These are phyloP conservation scores for Cataglyphis albicans DNA, from an alignment of 2,888 invertebrate species.

Conservation along the genomic window DNA sequence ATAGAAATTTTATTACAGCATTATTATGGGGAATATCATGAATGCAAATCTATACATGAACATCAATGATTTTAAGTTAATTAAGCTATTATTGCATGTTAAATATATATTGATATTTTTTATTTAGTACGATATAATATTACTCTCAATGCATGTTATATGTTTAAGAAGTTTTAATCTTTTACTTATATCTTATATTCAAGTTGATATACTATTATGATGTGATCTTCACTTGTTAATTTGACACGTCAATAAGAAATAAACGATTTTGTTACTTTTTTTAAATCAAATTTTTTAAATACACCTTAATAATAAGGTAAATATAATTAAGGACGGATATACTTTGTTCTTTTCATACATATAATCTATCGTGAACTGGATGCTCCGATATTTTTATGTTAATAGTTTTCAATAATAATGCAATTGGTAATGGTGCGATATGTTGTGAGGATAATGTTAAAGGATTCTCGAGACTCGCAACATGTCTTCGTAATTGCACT, in stretches of 20 bases:
- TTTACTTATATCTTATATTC: not conserved
- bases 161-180: not conserved
- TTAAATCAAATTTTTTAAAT: not conserved
- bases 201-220: not conserved
- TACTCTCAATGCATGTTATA: not conserved
- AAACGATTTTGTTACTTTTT: conserved; percentile 60
- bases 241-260: conserved; percentile 54
- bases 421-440: conserved; percentile 76
- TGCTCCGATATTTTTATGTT: conserved; percentile 71
- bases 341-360: conserved; percentile 54
- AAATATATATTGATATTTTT: not conserved
- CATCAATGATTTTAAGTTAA: not conserved
- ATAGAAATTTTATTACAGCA: not conserved
- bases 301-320: conserved; percentile 22
- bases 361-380: conserved; percentile 65
- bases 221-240: conserved; percentile 43
- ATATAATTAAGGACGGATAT: not conserved
- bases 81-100: not conserved
- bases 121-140: not conserved
- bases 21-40: not conserved
- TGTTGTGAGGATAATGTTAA: conserved; percentile 68
- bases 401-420: conserved; percentile 70
- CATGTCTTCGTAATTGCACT: conserved; percentile 75
- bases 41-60: not conserved
- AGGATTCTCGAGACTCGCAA: conserved; percentile 77